A percentile compares a stretch with the other conserved stretches of the same genome.
Evolutionary conservation across 2,888 invertebrate species (phyloP).

Genomic region (Cheilosia variabilis): DNA sequence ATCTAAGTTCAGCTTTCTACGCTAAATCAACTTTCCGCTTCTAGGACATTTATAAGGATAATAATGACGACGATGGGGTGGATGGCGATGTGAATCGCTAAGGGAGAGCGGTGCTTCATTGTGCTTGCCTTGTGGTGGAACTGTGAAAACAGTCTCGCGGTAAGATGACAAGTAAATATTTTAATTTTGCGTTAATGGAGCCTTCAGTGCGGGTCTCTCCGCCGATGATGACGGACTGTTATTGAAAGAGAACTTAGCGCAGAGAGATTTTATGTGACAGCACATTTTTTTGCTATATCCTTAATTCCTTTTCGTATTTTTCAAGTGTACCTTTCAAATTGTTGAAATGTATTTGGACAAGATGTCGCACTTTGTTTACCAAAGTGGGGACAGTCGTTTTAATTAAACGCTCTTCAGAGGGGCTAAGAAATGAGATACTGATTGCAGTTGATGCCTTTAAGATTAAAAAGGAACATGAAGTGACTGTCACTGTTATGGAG

Average conservation of each 20-base stretch:
- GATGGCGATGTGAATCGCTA: conserved; percentile 20
- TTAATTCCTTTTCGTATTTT: conserved; percentile 40
- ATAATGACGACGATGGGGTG: conserved; percentile 18
- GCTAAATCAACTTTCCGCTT: conserved; percentile 63
- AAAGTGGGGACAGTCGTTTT: conserved; percentile 59
- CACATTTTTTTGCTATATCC: conserved; percentile 34
- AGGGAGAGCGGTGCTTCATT: not conserved
- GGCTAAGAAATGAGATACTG: conserved; percentile 59
- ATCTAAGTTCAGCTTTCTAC: conserved; percentile 65
- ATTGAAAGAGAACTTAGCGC: conserved; percentile 44
- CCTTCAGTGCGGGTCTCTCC: conserved; percentile 38
- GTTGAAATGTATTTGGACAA: conserved; percentile 54
- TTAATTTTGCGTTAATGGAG: conserved; percentile 74
- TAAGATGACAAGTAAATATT: conserved; percentile 73
- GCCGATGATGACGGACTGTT: conserved; percentile 57
- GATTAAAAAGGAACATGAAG: not conserved
- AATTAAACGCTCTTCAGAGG: conserved; percentile 59
- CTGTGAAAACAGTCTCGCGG: conserved; percentile 30
- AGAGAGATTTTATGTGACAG: conserved; percentile 40
- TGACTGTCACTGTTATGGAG: not conserved
- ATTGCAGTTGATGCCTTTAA: conserved; percentile 57
- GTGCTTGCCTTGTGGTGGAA: conserved; percentile 25
- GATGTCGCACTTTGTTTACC: conserved; percentile 55
- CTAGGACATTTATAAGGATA: conserved; percentile 37
- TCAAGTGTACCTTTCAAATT: conserved; percentile 33